A percentile compares a stretch with the other conserved stretches of the same genome.
phyloP scores from a whole-genome alignment of 2,113 vertebrate genomes.

The Hippoglossus stenolepis region DNA sequence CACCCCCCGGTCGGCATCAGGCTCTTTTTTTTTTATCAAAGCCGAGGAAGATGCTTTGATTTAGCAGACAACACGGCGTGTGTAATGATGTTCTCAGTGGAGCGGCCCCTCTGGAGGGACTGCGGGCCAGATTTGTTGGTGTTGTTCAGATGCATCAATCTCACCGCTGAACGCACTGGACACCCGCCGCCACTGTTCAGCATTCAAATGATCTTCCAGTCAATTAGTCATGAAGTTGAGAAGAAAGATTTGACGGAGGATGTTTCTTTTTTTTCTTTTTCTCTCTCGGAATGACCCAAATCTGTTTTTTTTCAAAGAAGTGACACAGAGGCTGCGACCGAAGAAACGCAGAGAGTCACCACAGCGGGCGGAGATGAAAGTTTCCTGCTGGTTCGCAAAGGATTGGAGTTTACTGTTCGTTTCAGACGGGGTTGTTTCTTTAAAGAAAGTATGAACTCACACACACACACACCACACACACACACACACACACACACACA shows the following conservation, averaged over 20 bases:
- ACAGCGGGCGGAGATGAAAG: constrained; percentile 26
- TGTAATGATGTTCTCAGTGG: constrained; percentile 67
- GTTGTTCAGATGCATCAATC: constrained; percentile 71
- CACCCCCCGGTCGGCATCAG: constrained; percentile 25
- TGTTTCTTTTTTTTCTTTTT: not conserved
- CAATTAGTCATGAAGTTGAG: constrained; percentile 65
- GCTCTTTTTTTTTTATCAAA: constrained; percentile 55
- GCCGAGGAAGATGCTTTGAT: constrained; percentile 60
- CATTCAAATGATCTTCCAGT: constrained; percentile 71
- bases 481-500: constrained; percentile 26
- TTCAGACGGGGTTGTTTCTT: constrained; percentile 38
- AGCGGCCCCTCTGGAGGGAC: constrained; percentile 60
- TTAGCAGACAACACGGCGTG: constrained; percentile 57
- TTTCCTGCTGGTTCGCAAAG: constrained; percentile 17
- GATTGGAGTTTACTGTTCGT: constrained; percentile 46
- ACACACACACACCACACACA: constrained; percentile 19
- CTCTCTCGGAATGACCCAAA: constrained; percentile 43
- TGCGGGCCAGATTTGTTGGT: constrained; percentile 68
- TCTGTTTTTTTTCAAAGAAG: constrained; percentile 37
- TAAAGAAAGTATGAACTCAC: constrained; percentile 41
- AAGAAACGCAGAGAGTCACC: constrained; percentile 16
- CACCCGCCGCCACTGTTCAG: constrained; percentile 63
- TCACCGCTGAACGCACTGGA: constrained; percentile 55
- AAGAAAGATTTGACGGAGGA: constrained; percentile 26
- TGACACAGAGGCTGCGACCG: constrained; percentile 5